Conservation (phyloP, 2,113 vertebrate genomes). For the Pleuronectes platessa region DNA sequence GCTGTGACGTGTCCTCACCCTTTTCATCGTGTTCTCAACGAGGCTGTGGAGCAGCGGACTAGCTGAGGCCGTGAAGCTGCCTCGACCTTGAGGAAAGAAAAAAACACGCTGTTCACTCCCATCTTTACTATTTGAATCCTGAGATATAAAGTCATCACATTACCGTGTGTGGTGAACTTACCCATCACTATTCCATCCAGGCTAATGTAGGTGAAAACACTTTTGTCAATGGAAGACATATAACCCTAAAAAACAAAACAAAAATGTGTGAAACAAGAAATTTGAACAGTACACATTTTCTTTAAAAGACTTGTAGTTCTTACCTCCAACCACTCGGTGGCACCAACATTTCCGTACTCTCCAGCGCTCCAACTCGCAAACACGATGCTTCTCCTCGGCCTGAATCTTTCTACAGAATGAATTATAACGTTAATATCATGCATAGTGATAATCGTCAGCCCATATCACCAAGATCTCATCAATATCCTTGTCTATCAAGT, state of each 20-base stretch:
- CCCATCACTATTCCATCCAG: constrained; percentile 90
- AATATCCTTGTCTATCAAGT: too few species aligned
- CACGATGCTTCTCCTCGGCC: constrained; percentile 89
- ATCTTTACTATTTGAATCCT: neutral
- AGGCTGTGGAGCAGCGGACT: constrained; percentile 88
- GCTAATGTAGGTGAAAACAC: constrained; percentile 89
- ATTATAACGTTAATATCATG: neutral
- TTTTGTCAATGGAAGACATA: constrained; percentile 83
- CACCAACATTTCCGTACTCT: constrained; percentile 90
- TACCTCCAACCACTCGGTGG: constrained; percentile 97
- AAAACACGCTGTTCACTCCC: neutral
- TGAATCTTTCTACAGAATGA: constrained; percentile 82
- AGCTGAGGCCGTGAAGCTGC: constrained; percentile 84
- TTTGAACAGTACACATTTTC: too few species aligned
- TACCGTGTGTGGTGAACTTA: constrained; percentile 59
- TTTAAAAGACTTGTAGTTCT: neutral
- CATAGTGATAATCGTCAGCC: too few species aligned
- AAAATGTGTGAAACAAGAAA: neutral
- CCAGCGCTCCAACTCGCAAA: constrained; percentile 96
- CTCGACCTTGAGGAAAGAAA: constrained; percentile 64
- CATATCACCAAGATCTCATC: too few species aligned
- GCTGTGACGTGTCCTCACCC: constrained; percentile 68
- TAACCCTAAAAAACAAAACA: constrained; percentile 81
- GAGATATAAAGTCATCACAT: neutral
- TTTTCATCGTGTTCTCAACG: constrained; percentile 80